Evolutionary conservation across 2,888 invertebrate species (phyloP).

Genomic region (Ceraclea dissimilis): DNA sequence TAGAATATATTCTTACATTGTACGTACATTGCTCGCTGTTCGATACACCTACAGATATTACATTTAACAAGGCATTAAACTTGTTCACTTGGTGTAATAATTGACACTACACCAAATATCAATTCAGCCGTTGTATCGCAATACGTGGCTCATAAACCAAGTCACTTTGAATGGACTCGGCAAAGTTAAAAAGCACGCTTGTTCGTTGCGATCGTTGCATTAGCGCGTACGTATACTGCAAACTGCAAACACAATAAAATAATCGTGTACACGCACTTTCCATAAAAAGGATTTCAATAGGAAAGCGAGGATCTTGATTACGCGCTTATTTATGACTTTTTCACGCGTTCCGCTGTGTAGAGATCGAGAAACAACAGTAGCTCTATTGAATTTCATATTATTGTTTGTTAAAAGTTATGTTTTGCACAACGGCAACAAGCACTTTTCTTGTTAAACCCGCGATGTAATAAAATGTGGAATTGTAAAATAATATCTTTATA

Average conservation of each 20-base stretch:
- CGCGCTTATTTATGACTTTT: background rate
- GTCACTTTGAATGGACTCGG: background rate
- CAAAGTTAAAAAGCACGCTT: background rate
- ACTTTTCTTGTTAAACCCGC: too few species aligned
- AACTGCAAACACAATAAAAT: background rate
- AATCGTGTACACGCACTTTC: background rate
- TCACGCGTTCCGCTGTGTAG: background rate
- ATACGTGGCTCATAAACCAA: background rate
- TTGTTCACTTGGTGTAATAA: slow-evolving; percentile 1
- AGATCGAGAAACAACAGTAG: background rate
- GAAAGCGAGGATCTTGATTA: background rate
- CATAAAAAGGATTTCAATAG: slow-evolving; percentile 1
- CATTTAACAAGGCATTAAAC: background rate
- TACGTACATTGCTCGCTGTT: too few species aligned
- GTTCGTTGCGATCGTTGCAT: background rate
- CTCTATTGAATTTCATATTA: background rate
- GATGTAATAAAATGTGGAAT: too few species aligned
- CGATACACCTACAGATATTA: background rate
- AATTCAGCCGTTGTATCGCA: background rate
- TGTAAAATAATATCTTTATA: too few species aligned
- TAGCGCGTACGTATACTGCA: background rate
- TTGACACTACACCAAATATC: slow-evolving; percentile 1
- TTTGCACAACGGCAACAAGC: too few species aligned
- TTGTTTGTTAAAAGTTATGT: background rate
- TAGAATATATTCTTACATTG: too few species aligned